Evolutionary conservation across 2,113 vertebrate species (phyloP).

Genomic region (Phrynosoma blainvillii): DNA sequence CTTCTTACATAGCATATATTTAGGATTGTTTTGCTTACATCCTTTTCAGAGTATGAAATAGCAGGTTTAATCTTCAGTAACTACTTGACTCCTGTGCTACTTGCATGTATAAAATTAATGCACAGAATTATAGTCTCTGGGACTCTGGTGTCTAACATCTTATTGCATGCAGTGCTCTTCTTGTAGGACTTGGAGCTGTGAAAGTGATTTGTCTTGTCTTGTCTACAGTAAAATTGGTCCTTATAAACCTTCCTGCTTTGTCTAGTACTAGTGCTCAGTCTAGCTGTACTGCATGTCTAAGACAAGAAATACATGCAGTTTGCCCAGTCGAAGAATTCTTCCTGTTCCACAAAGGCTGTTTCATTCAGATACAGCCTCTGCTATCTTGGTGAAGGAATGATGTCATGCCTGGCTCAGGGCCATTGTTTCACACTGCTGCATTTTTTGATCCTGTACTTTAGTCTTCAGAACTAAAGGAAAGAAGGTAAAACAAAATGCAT

Average conservation of each 20-base stretch:
- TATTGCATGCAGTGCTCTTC: background rate
- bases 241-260: background rate
- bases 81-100: background rate
- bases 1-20: background rate
- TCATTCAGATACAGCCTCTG: background rate
- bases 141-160: background rate
- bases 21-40: background rate
- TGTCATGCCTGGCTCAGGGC: slow-evolving; percentile 18
- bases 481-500: background rate
- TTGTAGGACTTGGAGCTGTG: background rate
- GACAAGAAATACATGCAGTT: background rate
- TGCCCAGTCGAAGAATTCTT: background rate
- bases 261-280: too few species aligned
- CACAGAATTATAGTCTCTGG: background rate
- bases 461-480: background rate
- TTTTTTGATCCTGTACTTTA: background rate
- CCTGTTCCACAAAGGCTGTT: background rate
- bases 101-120: background rate
- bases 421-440: background rate
- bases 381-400: background rate
- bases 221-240: background rate
- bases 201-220: background rate
- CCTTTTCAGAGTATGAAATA: background rate
- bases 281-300: background rate
- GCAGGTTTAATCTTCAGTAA: background rate